Evolutionary conservation across 2,888 invertebrate species (phyloP).

Genomic region (Polyommatus icarus): DNA sequence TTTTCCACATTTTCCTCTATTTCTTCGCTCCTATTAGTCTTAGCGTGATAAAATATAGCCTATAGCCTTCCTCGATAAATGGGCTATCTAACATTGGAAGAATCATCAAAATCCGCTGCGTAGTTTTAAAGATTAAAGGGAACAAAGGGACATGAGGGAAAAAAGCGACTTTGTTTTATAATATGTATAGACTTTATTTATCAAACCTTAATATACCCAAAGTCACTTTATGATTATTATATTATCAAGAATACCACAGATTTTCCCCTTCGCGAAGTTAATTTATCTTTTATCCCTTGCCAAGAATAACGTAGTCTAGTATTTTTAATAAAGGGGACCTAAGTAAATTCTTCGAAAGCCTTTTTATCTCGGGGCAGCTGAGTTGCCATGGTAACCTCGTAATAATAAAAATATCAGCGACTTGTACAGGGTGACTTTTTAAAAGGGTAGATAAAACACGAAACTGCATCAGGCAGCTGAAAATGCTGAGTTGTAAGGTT

Average conservation of each 20-base stretch:
- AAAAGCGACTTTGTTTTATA: no score
- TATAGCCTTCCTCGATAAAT: no score
- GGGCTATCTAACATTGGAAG: no score
- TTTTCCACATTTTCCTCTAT: no score
- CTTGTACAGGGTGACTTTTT: no score
- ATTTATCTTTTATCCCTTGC: not conserved
- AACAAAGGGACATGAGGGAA: no score
- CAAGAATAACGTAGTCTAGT: not conserved
- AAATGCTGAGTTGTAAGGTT: no score
- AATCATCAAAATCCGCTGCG: no score
- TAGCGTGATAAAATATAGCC: no score
- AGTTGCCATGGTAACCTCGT: not conserved
- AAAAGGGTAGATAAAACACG: not conserved
- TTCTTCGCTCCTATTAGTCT: no score
- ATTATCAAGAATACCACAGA: not conserved
- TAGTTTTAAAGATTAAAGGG: no score
- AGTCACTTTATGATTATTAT: not conserved
- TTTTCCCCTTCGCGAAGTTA: not conserved
- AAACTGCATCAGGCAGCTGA: not conserved
- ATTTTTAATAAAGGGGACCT: constrained; percentile 5
- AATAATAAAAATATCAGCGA: not conserved
- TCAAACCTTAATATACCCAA: not conserved
- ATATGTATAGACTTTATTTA: no score
- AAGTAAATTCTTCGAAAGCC: not conserved
- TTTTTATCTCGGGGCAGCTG: constrained; percentile 15